Evolutionary conservation across 2,888 invertebrate genomes (phyloP).

Genomic region (Drosophila demipolita): DNA sequence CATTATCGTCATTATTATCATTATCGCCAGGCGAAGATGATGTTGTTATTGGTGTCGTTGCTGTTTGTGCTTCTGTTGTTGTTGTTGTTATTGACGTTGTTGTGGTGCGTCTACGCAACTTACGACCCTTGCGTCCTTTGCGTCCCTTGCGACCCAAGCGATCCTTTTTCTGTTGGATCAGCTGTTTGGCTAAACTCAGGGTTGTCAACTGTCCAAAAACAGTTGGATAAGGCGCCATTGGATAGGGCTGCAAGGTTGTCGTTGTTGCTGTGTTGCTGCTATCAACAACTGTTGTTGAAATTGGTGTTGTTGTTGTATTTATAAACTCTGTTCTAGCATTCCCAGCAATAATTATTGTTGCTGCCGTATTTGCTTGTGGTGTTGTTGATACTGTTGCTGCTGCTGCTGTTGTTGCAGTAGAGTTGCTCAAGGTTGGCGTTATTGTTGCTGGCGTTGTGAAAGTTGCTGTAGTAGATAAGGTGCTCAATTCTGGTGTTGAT

Average conservation of each 20-base stretch:
- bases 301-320: conserved; percentile 11
- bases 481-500: neutral
- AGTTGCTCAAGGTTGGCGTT: neutral
- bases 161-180: conserved; percentile 19
- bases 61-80: neutral
- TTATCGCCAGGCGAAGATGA: conserved; percentile 18
- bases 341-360: conserved; percentile 17
- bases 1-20: neutral
- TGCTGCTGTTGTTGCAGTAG: conserved; percentile 11
- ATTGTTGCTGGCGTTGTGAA: conserved; percentile 1
- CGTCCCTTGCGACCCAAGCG: conserved; percentile 54
- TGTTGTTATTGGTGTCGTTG: conserved; percentile 18
- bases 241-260: conserved; percentile 40
- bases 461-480: conserved; percentile 15
- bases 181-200: conserved; percentile 6
- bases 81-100: conserved; percentile 29
- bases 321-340: neutral
- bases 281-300: neutral
- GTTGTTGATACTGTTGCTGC: conserved; percentile 4
- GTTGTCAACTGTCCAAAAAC: conserved; percentile 32
- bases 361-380: neutral
- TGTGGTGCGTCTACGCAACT: conserved; percentile 48
- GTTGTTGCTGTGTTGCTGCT: conserved; percentile 6
- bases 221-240: conserved; percentile 55
- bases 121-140: conserved; percentile 60